Base-by-base conservation (phyloP, 1,140 invertebrate genomes). In the Calycopis cecrops region DNA sequence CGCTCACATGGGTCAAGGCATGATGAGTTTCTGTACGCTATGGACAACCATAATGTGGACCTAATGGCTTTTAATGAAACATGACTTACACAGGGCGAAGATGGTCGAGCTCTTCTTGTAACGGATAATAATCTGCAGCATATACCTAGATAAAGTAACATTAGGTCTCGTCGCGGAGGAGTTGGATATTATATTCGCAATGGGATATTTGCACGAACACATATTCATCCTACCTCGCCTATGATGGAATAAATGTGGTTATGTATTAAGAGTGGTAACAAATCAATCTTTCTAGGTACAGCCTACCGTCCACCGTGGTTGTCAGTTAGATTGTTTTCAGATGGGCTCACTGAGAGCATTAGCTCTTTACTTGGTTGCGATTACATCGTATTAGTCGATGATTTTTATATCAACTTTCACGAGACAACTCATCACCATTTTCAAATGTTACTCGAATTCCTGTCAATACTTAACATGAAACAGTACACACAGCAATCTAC, bases 241-340 rank as follows among this genome's bases (percentile, higher is more conserved):
- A 18, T 12, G 12, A 33, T 53, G 28, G 52, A 53, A 18, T 37
- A 53, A 42, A 53, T 53, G 52, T 53, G 52, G 37, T 40, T 52
- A 16, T 37, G 35, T 35, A 9, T 52, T 37, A 52, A 37, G 16
- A 16, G 16, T 16, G 37, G 34, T 9, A 34, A 34, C 21, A 53
- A 53, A 42, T n/a, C 21, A 6, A n/a, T 53, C 28, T 12, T 53
- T 11, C 21, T 53, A 35, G 52, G 52, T 9, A 50, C 48, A 35
- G 21, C 48, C 4, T 34, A 50, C 33, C 21, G 48, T 34, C 48
- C 48, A 28, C 48, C 21, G 4, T 50, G 48, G 48, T 11, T 50
- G 8, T n/a, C 11, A 6, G n/a, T 35, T 4, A 11, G 33, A 4
- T 11, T 28, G 7, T 50, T 50, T n/a, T 11, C 34, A 7, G 48